Conservation (phyloP, 2,797 vertebrate species). For the Sebastes elongatus region DNA sequence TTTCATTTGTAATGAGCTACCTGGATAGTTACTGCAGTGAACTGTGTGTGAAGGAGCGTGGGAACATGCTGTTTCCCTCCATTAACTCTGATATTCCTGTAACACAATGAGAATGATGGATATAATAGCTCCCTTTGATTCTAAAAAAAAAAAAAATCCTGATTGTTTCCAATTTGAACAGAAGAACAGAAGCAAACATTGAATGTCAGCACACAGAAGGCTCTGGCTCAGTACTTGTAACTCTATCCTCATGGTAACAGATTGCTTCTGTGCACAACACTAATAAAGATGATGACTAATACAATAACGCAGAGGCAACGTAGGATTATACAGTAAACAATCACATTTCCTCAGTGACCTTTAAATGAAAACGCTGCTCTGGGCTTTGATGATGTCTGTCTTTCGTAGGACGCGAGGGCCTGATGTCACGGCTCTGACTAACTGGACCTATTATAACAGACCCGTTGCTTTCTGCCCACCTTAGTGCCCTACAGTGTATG, state of each 20-base stretch:
- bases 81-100: constrained; percentile 11
- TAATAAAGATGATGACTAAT: constrained; percentile 14
- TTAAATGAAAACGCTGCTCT: neutral
- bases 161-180: constrained; percentile 20
- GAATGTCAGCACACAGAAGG: neutral
- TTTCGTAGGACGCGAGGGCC: neutral
- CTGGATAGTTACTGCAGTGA: constrained; percentile 1
- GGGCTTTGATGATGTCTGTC: constrained; percentile 13
- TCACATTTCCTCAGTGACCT: constrained; percentile 4
- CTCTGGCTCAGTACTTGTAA: neutral
- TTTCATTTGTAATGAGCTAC: constrained; percentile 2
- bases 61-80: constrained; percentile 29
- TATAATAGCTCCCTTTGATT: constrained; percentile 5
- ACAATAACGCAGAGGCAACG: neutral
- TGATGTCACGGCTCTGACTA: constrained; percentile 27
- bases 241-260: neutral
- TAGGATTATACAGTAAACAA: neutral
- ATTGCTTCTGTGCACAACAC: neutral
- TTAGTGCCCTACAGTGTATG: constrained; percentile 1
- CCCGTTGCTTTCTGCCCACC: constrained; percentile 2
- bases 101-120: neutral
- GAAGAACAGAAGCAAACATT: constrained; percentile 6
- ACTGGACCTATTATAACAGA: neutral
- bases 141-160: neutral
- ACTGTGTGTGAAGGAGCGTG: constrained; percentile 20